Base-by-base conservation (phyloP, 2,888 invertebrate species). In the Drosophila sordidula region DNA sequence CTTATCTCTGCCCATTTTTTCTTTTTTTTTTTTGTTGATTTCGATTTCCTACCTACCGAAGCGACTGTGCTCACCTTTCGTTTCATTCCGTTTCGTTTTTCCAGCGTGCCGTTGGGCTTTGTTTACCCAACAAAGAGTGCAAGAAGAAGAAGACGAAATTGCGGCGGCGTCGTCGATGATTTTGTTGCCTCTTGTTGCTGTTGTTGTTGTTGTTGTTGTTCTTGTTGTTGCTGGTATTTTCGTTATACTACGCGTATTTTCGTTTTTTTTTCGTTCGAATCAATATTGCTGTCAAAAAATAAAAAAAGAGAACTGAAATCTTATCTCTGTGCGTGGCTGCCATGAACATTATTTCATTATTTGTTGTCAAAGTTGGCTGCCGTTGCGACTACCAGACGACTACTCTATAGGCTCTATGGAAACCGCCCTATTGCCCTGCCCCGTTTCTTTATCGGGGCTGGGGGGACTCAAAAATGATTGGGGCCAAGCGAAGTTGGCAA, bases 291-390 rank as follows among this genome's bases (percentile, higher is more conserved):
- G 89, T 85, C 85, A 84, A 87, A 78, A 78, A 72, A 51, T 16
- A 39, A n/a, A 29, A 29, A 57, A 46, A 25, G 14, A 75, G 32
- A 70, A 73, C 71, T 70, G 71, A 70, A 89, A 89, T 87, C 84
- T 84, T 84, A 84, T 84, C 84, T 84, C 57, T 54, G 51, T 79
- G 61, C 65, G 61, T 58, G 50, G 70, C 70, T 66, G 76, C 75
- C 80, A 70, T 61, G 72, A 75, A 84, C 88, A 89, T 89, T 87
- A 85, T 89, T 89, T 85, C 85, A 89, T 85, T 85, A 89, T 85
- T 89, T 88, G 84, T 77, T 88, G 84, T 89, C 87, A 86, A 70
- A 74, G 68, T 72, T 50, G 87, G 78, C 89, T 85, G 72, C 72
- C 76, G 71, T 52, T 64, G 72, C 61, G 67, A 80, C 84, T 73